Base-by-base conservation (phyloP, 2,888 invertebrate genomes). In the Frankliniella intonsa region DNA sequence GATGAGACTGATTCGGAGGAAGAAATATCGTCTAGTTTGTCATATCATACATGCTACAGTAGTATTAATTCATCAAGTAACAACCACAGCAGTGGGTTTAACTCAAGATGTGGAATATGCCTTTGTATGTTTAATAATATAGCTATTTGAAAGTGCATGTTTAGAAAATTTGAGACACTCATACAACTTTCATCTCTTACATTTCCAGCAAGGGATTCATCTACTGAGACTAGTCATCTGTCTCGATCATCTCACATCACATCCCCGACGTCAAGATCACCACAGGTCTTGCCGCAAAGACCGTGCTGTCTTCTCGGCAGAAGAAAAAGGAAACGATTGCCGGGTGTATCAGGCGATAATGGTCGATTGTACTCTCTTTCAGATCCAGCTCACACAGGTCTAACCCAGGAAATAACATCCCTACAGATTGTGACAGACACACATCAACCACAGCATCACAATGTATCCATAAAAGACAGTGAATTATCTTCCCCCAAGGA, bases 341-440 rank as follows among this genome's bases (percentile, higher is more conserved):
- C 69, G 7, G 69, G 69, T 25, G 12, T 76, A 76, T 76, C 69
- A 10, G 69, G 25, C 12, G 22, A 69, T n/a, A n/a, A 69, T 55
- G n/a, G 14, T 9, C 69, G 69, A 9, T 25, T 76, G 25, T 76
- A 25, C 69, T 76, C 69, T 25, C 25, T 76, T 12, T 76, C 69
- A 22, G 69, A 76, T 22, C 69, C 69, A 76, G 86, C 50, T 86
- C 90, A 90, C 85, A 92, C 93, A 80, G 93, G 94, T 0, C 88
- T 93, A 3, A 94, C 94, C 3, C 92, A 93, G 85, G 94, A 94
- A 87, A 93, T 93, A 69, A 90, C 91, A 87, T 90, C 92, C 0
- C 86, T 93, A 83, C 93, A 93, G 84, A 90, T 93, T 22, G 22
- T 69, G 8, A 3, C 69, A 76, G 69, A 76, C 22, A 12, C 62